A percentile compares a stretch with the other conserved stretches of the same genome.
Conservation (phyloP, 2,113 vertebrate species). For the Lagopus leucura region DNA sequence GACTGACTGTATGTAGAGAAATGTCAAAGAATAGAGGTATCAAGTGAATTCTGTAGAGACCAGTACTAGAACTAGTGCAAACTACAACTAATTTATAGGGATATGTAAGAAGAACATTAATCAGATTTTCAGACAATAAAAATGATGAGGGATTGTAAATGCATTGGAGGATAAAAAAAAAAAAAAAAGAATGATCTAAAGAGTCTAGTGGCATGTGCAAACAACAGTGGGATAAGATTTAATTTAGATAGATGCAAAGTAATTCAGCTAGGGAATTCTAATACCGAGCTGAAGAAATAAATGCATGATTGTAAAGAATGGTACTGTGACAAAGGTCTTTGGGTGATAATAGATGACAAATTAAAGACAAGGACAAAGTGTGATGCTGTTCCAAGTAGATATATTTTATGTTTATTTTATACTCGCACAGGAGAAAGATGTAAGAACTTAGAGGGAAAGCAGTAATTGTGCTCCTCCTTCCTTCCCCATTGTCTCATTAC, state of each 20-base stretch:
- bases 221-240: constrained; percentile 68
- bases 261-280: constrained; percentile 58
- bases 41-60: not conserved
- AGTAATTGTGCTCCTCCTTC: constrained; percentile 12
- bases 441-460: not conserved
- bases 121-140: constrained; percentile 51
- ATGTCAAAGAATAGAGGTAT: not conserved
- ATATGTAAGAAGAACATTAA: constrained; percentile 42
- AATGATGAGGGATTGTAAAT: constrained; percentile 41
- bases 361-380: constrained; percentile 46
- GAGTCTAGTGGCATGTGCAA: constrained; percentile 53
- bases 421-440: not conserved
- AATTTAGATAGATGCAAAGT: constrained; percentile 72
- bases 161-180: not conserved
- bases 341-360: constrained; percentile 55
- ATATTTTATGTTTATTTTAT: constrained; percentile 38
- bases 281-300: constrained; percentile 51
- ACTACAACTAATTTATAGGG: not conserved
- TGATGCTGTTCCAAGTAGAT: constrained; percentile 37
- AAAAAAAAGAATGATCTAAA: constrained; percentile 5
- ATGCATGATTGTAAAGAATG: constrained; percentile 24
- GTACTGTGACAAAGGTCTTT: constrained; percentile 29
- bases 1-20: not conserved
- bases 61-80: not conserved
- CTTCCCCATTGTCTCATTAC: not conserved